A percentile compares a stretch with the other conserved stretches of the same genome.
phyloP scores from a whole-genome alignment of 2,888 invertebrate genomes.

The Tetragnatha montana region DNA sequence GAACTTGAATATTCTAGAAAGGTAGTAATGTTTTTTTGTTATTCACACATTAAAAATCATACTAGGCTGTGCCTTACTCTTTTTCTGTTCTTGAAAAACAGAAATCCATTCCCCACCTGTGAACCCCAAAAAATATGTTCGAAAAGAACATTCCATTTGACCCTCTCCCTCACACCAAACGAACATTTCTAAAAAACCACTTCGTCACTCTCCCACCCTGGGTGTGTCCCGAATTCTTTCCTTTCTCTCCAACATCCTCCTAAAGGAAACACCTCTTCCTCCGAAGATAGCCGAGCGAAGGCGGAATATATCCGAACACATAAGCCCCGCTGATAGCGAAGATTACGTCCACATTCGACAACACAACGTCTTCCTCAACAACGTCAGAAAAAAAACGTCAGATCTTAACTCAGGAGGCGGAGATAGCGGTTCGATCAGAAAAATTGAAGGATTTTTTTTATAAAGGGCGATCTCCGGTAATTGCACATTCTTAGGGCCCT shows the following conservation, averaged over 20 bases:
- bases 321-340: slow-evolving; percentile 13
- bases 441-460: slow-evolving; percentile 5
- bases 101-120: no score
- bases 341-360: slow-evolving; percentile 20
- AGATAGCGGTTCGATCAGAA: slow-evolving; percentile 10
- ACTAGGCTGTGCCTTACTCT: no score
- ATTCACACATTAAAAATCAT: no score
- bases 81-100: no score
- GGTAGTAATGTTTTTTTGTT: no score
- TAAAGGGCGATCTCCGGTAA: slow-evolving; percentile 11
- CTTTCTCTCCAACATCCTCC: slow-evolving; percentile 4
- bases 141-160: background rate
- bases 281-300: slow-evolving; percentile 12
- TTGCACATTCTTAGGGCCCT: slow-evolving; percentile 49
- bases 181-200: background rate
- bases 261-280: slow-evolving; percentile 46
- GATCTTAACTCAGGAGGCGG: slow-evolving; percentile 52
- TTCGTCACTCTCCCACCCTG: background rate
- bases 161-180: background rate
- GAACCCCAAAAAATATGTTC: background rate
- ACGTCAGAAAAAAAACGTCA: slow-evolving; percentile 7
- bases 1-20: no score
- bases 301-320: slow-evolving; percentile 24
- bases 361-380: slow-evolving; percentile 34
- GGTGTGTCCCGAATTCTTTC: slow-evolving; percentile 31